These are phyloP conservation scores for Lycocorax pyrrhopterus DNA, from an alignment of 2,113 vertebrate genomes.

Conservation along the genomic window DNA sequence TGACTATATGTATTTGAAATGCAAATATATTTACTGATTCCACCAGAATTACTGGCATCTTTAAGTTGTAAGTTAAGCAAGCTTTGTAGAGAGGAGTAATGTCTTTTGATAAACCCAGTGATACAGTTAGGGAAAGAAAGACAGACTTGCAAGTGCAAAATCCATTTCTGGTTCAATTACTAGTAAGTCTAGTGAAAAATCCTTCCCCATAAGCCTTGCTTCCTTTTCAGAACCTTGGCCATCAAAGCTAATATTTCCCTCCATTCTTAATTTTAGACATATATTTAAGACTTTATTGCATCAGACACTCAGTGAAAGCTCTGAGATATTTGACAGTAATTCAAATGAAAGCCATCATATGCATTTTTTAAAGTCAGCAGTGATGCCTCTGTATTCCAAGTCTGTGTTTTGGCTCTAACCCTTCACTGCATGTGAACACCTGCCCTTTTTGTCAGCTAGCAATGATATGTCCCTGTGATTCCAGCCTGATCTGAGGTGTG, in stretches of 20 bases:
- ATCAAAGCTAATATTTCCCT: rapidly evolving
- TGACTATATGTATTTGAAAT: neutral
- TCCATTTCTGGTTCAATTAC: neutral
- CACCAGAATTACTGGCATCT: neutral
- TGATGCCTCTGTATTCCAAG: neutral
- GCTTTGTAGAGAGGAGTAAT: neutral
- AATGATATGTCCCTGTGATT: neutral
- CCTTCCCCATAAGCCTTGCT: neutral
- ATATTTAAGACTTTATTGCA: neutral
- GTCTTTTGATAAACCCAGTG: neutral
- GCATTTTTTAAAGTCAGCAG: neutral
- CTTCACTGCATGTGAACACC: neutral
- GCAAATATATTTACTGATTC: neutral
- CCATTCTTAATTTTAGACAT: neutral
- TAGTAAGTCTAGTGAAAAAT: neutral
- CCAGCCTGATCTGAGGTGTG: rapidly evolving
- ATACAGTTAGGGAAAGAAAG: neutral
- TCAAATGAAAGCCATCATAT: neutral
- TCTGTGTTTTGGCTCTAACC: neutral
- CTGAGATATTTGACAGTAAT: neutral
- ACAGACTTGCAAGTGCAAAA: neutral
- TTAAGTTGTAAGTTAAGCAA: neutral
- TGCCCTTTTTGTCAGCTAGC: neutral
- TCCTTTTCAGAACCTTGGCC: neutral
- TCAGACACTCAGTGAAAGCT: neutral